Base-by-base conservation (phyloP, 2,888 invertebrate genomes). In the Noctua comes region DNA sequence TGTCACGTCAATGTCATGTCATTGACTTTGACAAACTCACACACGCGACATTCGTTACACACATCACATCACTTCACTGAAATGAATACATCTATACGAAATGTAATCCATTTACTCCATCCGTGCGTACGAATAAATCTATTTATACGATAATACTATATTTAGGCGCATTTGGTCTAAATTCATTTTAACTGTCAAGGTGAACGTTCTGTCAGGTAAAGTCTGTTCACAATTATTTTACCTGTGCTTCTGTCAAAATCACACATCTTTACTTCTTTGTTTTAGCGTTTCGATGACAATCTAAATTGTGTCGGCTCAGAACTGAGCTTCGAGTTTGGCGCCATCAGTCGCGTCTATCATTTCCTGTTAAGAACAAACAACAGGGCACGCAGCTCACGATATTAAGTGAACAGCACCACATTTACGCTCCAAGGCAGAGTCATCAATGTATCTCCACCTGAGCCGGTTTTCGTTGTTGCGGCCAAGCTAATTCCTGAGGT, bases 181-280 rank as follows among this genome's bases (percentile, higher is more conserved):
- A 81, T 82, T 62, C 68, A 57, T 71, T 81, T 57, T 11, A n/a
- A 54, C 51, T 54, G 24, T 36, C 27, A 82, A 82, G 65, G 82
- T 71, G 21, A 80, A 82, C 27, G 57, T 24, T 66, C 51, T 27
- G 36, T 21, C 65, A 62, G 36, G 62, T 59, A 66, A 43, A 66
- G 43, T n/a, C 16, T 1, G 0, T 66, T n/a, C n/a, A 43, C 16
- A 43, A 13, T 43, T 43, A 16, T 66, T n/a, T 66, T 40, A 40
- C 10, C 1, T 11, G 13, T 31, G 8, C 31, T 21, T 36, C 31
- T 5, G 31, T 21, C 62, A 36, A 62, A 62, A 62, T 62, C 8
- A 4, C 31, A 62, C 8, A 31, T 10, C 8, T 16, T 59, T 27
- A 16, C 27, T 18, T 27, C 7, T 59, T 16, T 7, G 7, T 27